phyloP scores from a whole-genome alignment of 2,888 invertebrate species.

The Eupithecia abbreviata region DNA sequence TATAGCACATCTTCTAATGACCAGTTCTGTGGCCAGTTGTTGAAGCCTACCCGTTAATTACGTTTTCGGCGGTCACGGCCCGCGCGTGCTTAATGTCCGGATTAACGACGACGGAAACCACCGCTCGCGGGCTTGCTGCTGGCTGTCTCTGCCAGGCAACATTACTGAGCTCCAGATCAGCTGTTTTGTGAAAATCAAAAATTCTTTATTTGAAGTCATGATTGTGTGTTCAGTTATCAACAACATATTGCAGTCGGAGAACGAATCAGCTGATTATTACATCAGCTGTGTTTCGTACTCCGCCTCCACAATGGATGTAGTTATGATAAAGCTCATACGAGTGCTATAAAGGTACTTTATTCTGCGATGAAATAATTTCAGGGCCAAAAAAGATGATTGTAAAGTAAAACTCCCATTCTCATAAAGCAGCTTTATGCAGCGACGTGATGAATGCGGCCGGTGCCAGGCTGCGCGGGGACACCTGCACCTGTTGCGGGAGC shows the following conservation, averaged over 20 bases:
- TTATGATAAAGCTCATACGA: not conserved
- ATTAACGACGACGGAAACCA: constrained; percentile 56
- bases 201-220: not conserved
- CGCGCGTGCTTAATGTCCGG: constrained; percentile 76
- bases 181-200: not conserved
- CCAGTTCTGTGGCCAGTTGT: constrained; percentile 37
- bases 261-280: too few relatives aligned
- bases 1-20: not conserved
- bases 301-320: too few relatives aligned
- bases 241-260: too few relatives aligned
- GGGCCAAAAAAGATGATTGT: not conserved
- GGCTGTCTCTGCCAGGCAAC: not conserved
- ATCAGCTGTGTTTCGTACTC: too few relatives aligned
- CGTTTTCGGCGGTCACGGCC: constrained; percentile 79
- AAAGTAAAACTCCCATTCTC: not conserved
- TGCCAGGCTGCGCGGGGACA: not conserved
- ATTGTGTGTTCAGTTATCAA: not conserved
- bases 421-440: constrained; percentile 12
- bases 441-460: constrained; percentile 8
- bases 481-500: constrained; percentile 21
- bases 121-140: not conserved
- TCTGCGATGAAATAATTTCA: not conserved
- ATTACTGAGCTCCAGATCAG: not conserved
- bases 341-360: not conserved
- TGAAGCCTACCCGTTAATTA: constrained; percentile 73